Base-by-base conservation (phyloP, 2,797 vertebrate genomes). In the Notoglanidium macrostoma region DNA sequence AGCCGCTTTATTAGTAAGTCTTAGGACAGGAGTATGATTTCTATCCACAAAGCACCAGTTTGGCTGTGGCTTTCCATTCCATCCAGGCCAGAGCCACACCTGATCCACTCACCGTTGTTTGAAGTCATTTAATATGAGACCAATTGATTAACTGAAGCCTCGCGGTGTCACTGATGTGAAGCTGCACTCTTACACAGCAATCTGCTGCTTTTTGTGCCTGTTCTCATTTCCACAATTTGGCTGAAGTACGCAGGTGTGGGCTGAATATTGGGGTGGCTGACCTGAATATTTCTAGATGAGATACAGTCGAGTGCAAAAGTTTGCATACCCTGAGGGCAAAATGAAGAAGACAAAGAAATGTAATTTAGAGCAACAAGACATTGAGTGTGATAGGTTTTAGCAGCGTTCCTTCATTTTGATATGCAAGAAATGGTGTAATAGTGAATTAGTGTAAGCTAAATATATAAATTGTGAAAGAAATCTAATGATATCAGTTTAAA, bases 251-350 rank as follows among this genome's bases (percentile, higher is more conserved):
- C 81, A 83, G 81, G 81, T 83, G 81, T 83, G 81, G 81, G 81
- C 81, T 68, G 81, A 54, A 83, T 83, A 83, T 83, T 83, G 81
- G 81, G 81, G 81, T 83, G 63, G 81, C 81, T 83, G 81, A 83
- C 81, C 81, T 83, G 81, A 83, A 68, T 83, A 83, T 83, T 83
- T 83, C 81, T 32, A 83, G 81, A 83, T 83, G 63, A 83, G 81
- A 83, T 68, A 83, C 81, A 68, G 81, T 83, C 19, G 63, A 54
- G 81, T 83, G 81, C 81, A 83, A 68, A 83, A 83, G 80, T 83
- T 83, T 83, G 80, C 61, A 67, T 51, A 83, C 80, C 81, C 49
- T 54, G 35, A 54, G 63, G 46, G 46, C 81, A 68, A 35, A 83
- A 83, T 35, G 63, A 83, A 83, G 63, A 68, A 83, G 81, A 83